phyloP scores from a whole-genome alignment of 2,888 invertebrate species.

The Lasioglossum morio region DNA sequence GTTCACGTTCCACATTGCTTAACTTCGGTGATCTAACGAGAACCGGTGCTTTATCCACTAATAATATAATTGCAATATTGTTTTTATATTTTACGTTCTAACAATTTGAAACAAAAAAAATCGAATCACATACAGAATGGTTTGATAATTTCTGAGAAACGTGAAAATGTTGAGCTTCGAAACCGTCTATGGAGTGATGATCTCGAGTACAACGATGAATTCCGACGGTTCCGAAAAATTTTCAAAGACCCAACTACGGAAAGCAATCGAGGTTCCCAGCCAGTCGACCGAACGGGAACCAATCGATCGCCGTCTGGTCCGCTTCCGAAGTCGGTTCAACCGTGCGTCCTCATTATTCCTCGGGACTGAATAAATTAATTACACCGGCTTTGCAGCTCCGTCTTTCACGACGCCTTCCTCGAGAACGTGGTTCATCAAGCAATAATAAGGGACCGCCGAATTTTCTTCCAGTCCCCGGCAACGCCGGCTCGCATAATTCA shows the following conservation, averaged over 20 bases:
- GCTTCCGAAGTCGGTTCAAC: background rate
- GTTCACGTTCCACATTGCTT: no score
- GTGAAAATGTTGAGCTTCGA: no score
- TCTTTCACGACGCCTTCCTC: background rate
- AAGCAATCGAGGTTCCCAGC: background rate
- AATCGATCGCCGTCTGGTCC: constrained; percentile 4
- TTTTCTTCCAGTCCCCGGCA: background rate
- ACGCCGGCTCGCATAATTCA: background rate
- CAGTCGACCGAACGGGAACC: background rate
- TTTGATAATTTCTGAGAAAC: no score
- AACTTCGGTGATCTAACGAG: no score
- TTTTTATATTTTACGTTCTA: no score
- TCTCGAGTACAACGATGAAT: background rate
- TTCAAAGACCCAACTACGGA: background rate
- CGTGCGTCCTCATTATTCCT: background rate
- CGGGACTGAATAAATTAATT: constrained; percentile 11
- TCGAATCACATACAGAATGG: background rate
- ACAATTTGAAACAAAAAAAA: no score
- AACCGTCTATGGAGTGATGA: background rate
- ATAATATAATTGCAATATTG: no score
- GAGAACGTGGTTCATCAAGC: constrained; percentile 7
- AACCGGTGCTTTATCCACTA: no score
- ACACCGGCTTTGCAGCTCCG: background rate
- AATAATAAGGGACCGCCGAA: background rate
- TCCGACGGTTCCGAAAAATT: background rate